Evolutionary conservation across 2,797 vertebrate genomes (phyloP), one percentile per base, ranked within the genome.

Genomic region (Gallinago stenura): DNA sequence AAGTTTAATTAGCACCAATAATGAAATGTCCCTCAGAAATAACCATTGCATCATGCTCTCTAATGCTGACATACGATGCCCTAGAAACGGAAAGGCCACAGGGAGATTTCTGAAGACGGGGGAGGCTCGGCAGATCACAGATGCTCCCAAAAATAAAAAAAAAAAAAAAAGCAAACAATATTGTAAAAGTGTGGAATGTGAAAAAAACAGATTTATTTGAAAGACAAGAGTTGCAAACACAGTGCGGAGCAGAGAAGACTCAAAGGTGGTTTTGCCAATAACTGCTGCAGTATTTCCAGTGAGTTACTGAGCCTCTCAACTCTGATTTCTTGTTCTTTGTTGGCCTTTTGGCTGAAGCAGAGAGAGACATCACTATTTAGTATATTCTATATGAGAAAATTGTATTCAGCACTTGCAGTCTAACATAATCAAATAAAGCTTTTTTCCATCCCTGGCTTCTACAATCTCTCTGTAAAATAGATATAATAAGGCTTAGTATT

Each of bases 1-100:
- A 97, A 97, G 95, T 97, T 98, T 98, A 98, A 97, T 98, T 98
- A 98, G 96, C 95, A 97, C 97, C 97, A 97, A 89, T 97, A 97
- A 97, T 83, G 90, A 97, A 91, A 31, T 2, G 79, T 97, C 92
- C 81, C 91, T 96, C 96, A 96, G 89, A 97, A 97, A 93, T 92
- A 95, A 95, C 91, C 81, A n/a, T 31, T 90, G 93, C 87, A 79
- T 94, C 82, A 68, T 15, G 4, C 53, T 92, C 62, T 82, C 87
- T 50, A 83, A 87, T 25, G 78, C 84, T 89, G 91, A 70, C 73
- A 83, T 50, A 76, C 2, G 5, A 28, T 66, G n/a, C 35, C 57
- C 62, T 79, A 83, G 45, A 88, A 90, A 68, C 1, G 5, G 28
- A 71, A 91, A 90, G 57, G 70, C 82, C 75, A 81, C 45, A 15